phyloP scores from a whole-genome alignment of 2,888 invertebrate species.

The Andricus curvator region DNA sequence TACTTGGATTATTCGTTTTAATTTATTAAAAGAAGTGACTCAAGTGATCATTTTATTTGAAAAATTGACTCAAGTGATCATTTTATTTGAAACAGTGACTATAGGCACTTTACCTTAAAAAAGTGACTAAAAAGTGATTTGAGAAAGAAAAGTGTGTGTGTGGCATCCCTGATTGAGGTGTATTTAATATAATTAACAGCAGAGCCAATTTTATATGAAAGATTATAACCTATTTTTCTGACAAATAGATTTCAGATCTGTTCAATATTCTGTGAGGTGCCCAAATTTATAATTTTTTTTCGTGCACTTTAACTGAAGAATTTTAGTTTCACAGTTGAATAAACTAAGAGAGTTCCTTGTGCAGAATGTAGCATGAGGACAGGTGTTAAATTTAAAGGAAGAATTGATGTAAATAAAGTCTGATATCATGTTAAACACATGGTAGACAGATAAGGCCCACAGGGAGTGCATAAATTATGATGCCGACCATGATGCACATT shows the following conservation, averaged over 20 bases:
- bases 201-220: too few relatives aligned
- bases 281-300: not conserved
- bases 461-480: not conserved
- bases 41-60: too few relatives aligned
- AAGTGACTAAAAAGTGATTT: too few relatives aligned
- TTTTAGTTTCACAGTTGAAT: not conserved
- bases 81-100: too few relatives aligned
- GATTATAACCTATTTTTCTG: too few relatives aligned
- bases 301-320: not conserved
- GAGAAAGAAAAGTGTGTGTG: too few relatives aligned
- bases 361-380: not conserved
- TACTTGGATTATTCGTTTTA: too few relatives aligned
- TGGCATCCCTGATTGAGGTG: too few relatives aligned
- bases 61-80: too few relatives aligned
- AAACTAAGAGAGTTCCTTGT: not conserved
- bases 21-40: too few relatives aligned
- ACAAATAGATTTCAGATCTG: not conserved
- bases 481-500: not conserved
- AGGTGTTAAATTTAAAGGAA: not conserved
- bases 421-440: slow-evolving; percentile 3
- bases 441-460: not conserved
- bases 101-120: too few relatives aligned
- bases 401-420: not conserved
- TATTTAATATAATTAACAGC: too few relatives aligned
- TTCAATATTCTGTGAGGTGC: not conserved